phyloP scores from a whole-genome alignment of 2,113 vertebrate genomes.

The Sterrhoptilus dennistouni region DNA sequence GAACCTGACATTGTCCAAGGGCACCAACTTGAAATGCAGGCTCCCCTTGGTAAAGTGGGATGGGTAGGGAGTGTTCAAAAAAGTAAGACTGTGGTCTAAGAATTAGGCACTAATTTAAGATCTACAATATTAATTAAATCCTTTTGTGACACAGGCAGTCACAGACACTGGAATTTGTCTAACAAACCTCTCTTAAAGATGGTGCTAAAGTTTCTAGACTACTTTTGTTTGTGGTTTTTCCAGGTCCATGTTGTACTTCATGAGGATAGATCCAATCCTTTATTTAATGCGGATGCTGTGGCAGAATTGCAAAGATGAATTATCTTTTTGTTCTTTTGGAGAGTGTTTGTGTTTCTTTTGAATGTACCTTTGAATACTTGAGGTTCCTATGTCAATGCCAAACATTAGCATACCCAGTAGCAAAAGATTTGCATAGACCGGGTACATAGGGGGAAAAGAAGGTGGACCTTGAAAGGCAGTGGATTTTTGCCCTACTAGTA shows the following conservation, averaged over 20 bases:
- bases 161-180: neutral
- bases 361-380: neutral
- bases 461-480: neutral
- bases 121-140: neutral
- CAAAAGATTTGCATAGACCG: neutral
- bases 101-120: neutral
- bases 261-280: neutral
- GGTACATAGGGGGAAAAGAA: neutral
- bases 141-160: neutral
- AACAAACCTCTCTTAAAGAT: neutral
- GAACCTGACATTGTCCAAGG: neutral
- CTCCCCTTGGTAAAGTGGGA: neutral
- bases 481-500: neutral
- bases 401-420: neutral
- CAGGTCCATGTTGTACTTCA: neutral
- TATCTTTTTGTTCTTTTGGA: neutral
- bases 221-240: neutral
- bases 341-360: neutral
- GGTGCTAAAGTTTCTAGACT: neutral
- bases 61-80: neutral
- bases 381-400: neutral
- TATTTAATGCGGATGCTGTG: neutral
- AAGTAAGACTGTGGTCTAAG: neutral
- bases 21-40: neutral
- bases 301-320: neutral